Conservation (phyloP, 92 coral and sea anemone genomes). For the Siderastrea radians region DNA sequence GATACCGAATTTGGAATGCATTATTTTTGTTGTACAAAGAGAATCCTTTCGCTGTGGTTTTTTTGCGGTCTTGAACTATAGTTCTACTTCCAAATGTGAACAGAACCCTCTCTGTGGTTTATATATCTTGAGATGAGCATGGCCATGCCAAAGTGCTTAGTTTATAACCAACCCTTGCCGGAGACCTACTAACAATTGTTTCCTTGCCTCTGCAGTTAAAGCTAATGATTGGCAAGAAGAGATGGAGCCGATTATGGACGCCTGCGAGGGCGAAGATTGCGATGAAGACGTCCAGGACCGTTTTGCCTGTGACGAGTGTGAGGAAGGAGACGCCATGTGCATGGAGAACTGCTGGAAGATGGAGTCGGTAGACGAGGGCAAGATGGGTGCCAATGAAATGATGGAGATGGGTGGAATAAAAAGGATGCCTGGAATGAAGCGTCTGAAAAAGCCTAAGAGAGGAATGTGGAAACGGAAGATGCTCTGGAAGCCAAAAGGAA, state of each 20-base stretch:
- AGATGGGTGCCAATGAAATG: too few relatives aligned
- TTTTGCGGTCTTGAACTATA: not conserved
- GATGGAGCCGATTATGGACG: not conserved
- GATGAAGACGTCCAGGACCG: not conserved
- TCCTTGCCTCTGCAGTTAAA: slow-evolving; percentile 5
- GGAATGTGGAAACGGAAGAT: not conserved
- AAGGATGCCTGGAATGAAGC: not conserved
- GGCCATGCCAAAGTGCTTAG: too few relatives aligned
- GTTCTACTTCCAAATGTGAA: too few relatives aligned
- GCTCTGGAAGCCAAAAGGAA: slow-evolving; percentile 30
- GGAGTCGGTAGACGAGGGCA: not conserved
- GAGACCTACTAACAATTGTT: not conserved
- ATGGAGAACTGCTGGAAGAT: slow-evolving; percentile 28
- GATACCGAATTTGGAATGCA: too few relatives aligned
- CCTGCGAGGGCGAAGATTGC: slow-evolving; percentile 13
- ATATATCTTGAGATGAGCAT: too few relatives aligned
- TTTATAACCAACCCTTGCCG: not conserved
- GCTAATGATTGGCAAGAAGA: not conserved
- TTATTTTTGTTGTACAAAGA: too few relatives aligned
- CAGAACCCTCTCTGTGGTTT: too few relatives aligned
- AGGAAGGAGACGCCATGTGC: slow-evolving; percentile 3
- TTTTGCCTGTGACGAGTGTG: slow-evolving; percentile 26
- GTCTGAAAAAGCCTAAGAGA: not conserved
- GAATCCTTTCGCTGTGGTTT: not conserved
- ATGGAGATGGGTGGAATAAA: not conserved